Evolutionary conservation across 2,888 invertebrate species (phyloP).

Genomic region (Papilio gigon): DNA sequence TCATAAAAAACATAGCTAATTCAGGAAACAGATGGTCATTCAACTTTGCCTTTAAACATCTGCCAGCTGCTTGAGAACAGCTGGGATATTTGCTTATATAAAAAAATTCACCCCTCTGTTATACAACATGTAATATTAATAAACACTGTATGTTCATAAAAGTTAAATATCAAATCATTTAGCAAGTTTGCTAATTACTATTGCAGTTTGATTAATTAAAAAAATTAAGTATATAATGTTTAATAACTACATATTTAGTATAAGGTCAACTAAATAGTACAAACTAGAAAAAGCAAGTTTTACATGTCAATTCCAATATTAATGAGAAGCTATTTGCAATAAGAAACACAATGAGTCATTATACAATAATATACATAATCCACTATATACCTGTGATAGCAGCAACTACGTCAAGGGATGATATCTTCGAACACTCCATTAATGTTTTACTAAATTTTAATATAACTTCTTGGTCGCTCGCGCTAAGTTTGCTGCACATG

Average conservation of each 20-base stretch:
- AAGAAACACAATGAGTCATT: not conserved
- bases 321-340: not conserved
- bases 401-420: conserved; percentile 67
- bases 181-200: no score
- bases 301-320: not conserved
- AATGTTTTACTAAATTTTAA: conserved; percentile 79
- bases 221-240: not conserved
- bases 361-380: not conserved
- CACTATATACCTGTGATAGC: conserved; percentile 67
- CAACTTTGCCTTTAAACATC: conserved; percentile 28
- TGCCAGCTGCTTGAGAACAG: conserved; percentile 39
- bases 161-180: not conserved
- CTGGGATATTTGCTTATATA: conserved; percentile 23
- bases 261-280: no score
- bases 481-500: conserved; percentile 79
- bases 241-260: not conserved
- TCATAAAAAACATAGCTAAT: not conserved
- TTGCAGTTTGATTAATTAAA: no score
- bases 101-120: conserved; percentile 36
- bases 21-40: conserved; percentile 39
- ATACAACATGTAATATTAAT: not conserved
- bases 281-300: no score
- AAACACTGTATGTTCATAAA: not conserved
- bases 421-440: conserved; percentile 72
- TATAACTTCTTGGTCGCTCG: conserved; percentile 80